Base-by-base conservation (phyloP, 30 jellyfish, hydroid and myxozoan species). In the Hydractinia echinata region DNA sequence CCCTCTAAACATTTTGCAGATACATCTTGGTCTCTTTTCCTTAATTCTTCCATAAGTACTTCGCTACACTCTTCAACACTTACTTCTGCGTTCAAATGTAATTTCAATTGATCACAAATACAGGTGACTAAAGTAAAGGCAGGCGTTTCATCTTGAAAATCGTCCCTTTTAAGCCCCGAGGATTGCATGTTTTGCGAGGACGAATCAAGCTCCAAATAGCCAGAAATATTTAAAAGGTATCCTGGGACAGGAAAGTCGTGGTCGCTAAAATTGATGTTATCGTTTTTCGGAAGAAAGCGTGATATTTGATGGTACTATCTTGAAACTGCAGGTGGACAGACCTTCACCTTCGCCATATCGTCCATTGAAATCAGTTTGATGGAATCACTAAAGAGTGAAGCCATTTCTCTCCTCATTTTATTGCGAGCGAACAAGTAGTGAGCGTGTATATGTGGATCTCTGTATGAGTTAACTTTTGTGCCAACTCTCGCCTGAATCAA, bases 211-310 rank as follows among this genome's bases (percentile, higher is more conserved):
- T 56, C 68, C 82, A 73, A 14, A 73, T 73, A 39, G 73, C 82
- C 82, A 9, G 82, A 73, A 14, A 73, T 76, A 30, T 73, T 73
- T 73, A 73, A 30, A 20, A 67, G 48, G 19, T 67, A 67, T 10
- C 77, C 82, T 14, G 82, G 76, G 14, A 73, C 82, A 14, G 82
- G 82, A 73, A 73, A 73, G 30, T 73, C 82, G 21, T 73, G 82
- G n/a, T 73, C 82, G n/a, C 77, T 11, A 73, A 73, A 20, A 51
- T 73, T 73, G 8, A 76, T 11, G 15, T 49, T 10, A 21, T 73
- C 77, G 77, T 20, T 9, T 8, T 10, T 14, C 18, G 76, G 76
- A 49, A 73, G 49, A 15, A 73, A 8, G 10, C 82, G 82, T 21
- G 20, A 14, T 14, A 73, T 10, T 49, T 73, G 82, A 49, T 73